Conservation (phyloP, 2,113 vertebrate species). For the Eupsittula cactorum region DNA sequence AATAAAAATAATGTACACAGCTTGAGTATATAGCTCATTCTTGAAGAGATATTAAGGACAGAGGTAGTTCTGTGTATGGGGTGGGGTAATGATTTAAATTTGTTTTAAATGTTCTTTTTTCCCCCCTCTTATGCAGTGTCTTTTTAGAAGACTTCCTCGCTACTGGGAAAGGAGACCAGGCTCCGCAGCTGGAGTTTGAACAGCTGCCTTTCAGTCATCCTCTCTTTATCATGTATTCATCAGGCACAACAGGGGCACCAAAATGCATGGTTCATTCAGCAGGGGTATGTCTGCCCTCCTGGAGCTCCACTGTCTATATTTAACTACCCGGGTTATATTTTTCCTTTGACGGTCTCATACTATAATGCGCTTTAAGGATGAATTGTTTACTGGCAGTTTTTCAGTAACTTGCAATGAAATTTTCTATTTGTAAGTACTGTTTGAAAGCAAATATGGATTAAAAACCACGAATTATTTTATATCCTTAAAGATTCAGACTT, state of each 20-base stretch:
- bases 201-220: slow-evolving; percentile 95
- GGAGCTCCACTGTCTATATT: background rate
- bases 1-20: background rate
- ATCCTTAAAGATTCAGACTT: background rate
- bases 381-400: background rate
- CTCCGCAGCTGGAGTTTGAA: slow-evolving; percentile 95
- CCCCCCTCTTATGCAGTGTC: slow-evolving; percentile 65
- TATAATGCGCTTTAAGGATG: background rate
- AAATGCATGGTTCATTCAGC: slow-evolving; percentile 99
- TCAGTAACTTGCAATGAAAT: background rate
- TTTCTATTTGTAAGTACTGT: background rate
- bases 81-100: background rate
- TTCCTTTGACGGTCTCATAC: background rate
- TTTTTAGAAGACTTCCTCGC: slow-evolving; percentile 93
- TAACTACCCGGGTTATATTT: background rate
- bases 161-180: slow-evolving; percentile 79
- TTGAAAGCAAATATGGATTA: background rate
- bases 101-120: background rate
- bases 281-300: slow-evolving; percentile 81
- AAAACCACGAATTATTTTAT: background rate
- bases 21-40: background rate
- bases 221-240: slow-evolving; percentile 95
- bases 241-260: slow-evolving; percentile 94
- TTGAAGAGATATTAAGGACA: background rate
- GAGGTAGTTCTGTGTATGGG: background rate